Conservation (phyloP, 1,140 invertebrate species). For the Branchinecta lynchi region DNA sequence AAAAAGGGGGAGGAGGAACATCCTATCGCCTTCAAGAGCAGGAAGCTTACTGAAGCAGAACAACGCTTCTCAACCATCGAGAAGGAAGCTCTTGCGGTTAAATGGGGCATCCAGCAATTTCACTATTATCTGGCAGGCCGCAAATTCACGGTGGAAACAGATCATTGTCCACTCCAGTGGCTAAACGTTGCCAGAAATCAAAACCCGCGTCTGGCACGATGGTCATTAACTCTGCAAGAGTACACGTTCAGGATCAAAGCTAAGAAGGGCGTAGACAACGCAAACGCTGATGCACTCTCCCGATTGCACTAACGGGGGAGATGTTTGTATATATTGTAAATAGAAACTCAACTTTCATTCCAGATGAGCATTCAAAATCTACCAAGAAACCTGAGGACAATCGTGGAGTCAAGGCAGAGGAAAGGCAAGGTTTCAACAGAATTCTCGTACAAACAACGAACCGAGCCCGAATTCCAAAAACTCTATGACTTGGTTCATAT, state of each 20-base stretch:
- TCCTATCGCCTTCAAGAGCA: slow-evolving; percentile 30
- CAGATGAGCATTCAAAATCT: too few species aligned
- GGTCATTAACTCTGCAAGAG: slow-evolving; percentile 7
- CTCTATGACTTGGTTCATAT: too few species aligned
- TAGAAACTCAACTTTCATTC: too few species aligned
- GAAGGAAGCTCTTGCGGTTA: slow-evolving; percentile 29
- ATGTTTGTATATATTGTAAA: too few species aligned
- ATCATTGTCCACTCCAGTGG: slow-evolving; percentile 30
- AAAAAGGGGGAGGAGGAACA: slow-evolving; percentile 7
- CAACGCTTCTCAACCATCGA: slow-evolving; percentile 32
- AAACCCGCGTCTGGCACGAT: not conserved
- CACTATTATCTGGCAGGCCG: slow-evolving; percentile 28
- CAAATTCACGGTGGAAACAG: slow-evolving; percentile 29
- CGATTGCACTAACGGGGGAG: not conserved
- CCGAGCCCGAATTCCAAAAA: too few species aligned
- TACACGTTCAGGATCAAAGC: not conserved
- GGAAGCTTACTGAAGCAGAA: slow-evolving; percentile 30
- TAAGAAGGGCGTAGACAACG: not conserved
- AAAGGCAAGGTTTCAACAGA: too few species aligned
- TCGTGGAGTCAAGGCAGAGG: too few species aligned
- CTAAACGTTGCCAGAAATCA: not conserved
- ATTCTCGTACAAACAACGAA: too few species aligned
- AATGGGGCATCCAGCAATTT: slow-evolving; percentile 28
- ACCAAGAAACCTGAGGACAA: too few species aligned
- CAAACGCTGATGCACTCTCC: slow-evolving; percentile 2